Conservation (phyloP, 2,888 invertebrate genomes). For the Pachycephus smyrnensis region DNA sequence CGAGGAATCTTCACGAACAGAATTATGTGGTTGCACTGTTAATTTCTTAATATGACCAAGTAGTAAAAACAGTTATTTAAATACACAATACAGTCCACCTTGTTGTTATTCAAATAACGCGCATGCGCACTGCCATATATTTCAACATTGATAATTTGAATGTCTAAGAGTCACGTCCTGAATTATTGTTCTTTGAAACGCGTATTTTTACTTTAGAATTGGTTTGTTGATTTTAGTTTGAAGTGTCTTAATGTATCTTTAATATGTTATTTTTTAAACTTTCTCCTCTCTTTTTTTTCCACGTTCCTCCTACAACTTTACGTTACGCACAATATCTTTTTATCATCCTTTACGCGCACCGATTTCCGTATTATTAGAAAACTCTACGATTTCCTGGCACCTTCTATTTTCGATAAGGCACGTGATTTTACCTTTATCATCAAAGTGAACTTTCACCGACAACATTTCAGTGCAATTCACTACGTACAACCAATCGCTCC, state of each 20-base stretch:
- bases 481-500: slow-evolving; percentile 33
- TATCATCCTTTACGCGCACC: neutral
- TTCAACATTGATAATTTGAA: neutral
- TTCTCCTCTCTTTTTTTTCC: neutral
- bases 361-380: neutral
- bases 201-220: neutral
- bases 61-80: neutral
- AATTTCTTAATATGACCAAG: neutral
- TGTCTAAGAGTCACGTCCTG: neutral
- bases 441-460: slow-evolving; percentile 38
- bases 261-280: neutral
- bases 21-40: neutral
- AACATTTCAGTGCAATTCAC: slow-evolving; percentile 25
- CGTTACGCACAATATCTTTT: neutral
- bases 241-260: neutral
- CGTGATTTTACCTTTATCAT: slow-evolving; percentile 19
- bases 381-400: neutral
- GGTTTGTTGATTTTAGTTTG: neutral
- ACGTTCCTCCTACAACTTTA: neutral
- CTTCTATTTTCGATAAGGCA: neutral
- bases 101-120: neutral
- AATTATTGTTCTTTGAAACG: neutral
- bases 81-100: neutral
- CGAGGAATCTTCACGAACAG: neutral
- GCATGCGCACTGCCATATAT: neutral